phyloP scores from a whole-genome alignment of 2,888 invertebrate genomes.

The Phalera bucephala region DNA sequence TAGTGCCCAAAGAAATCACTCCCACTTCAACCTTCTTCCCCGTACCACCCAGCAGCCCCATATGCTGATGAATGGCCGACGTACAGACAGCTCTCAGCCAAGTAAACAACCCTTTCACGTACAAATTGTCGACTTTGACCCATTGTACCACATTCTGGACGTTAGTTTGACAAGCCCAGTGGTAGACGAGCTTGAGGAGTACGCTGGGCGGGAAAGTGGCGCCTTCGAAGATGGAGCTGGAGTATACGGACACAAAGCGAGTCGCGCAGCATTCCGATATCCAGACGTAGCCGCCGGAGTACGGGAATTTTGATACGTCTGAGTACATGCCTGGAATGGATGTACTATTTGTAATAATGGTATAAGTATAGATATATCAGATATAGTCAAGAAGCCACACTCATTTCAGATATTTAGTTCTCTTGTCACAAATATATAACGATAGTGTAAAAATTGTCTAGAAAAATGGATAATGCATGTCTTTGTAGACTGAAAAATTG shows the following conservation, averaged over 20 bases:
- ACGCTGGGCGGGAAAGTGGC: constrained; percentile 93
- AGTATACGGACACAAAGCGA: constrained; percentile 93
- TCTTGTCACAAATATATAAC: too few species aligned
- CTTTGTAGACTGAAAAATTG: too few species aligned
- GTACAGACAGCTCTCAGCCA: constrained; percentile 89
- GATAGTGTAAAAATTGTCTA: too few species aligned
- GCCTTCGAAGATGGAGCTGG: constrained; percentile 93
- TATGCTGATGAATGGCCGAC: constrained; percentile 90
- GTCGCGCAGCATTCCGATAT: constrained; percentile 94
- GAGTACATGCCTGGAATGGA: constrained; percentile 88
- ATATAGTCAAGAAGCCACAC: too few species aligned
- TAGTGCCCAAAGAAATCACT: constrained; percentile 94
- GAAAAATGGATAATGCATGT: too few species aligned
- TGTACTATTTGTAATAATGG: too few species aligned
- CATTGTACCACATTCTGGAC: constrained; percentile 94
- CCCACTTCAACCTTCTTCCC: constrained; percentile 90
- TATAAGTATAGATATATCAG: too few species aligned
- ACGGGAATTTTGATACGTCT: constrained; percentile 92
- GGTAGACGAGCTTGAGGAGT: constrained; percentile 92
- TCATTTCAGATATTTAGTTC: too few species aligned
- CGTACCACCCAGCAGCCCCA: constrained; percentile 87
- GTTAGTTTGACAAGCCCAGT: constrained; percentile 96
- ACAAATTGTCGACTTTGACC: constrained; percentile 87
- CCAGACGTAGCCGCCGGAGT: constrained; percentile 96
- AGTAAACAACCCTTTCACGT: constrained; percentile 85